phyloP scores from a whole-genome alignment of 2,888 invertebrate genomes.

The Antheraea yamamai region DNA sequence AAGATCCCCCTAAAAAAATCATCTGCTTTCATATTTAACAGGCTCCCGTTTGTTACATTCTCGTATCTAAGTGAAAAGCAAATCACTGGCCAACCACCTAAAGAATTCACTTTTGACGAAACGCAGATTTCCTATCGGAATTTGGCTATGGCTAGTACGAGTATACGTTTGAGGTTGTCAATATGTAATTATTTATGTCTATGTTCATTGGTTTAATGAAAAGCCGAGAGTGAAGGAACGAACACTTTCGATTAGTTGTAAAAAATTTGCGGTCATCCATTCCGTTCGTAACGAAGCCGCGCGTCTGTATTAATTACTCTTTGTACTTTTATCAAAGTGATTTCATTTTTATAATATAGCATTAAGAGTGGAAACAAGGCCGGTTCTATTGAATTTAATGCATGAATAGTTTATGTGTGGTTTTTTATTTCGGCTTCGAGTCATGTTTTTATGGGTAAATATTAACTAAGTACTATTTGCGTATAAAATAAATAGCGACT shows the following conservation, averaged over 20 bases:
- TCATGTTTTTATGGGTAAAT: conserved; percentile 7
- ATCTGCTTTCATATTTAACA: too few species aligned
- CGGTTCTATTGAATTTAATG: neutral
- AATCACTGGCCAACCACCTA: too few species aligned
- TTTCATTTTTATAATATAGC: neutral
- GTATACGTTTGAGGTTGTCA: neutral
- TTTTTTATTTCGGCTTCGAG: neutral
- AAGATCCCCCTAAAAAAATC: too few species aligned
- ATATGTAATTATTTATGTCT: neutral
- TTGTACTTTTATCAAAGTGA: neutral
- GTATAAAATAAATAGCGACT: neutral
- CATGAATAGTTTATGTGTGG: neutral
- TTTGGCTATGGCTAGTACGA: too few species aligned
- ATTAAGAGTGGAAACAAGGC: neutral
- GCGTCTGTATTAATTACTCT: neutral
- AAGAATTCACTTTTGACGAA: too few species aligned
- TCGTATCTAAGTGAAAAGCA: too few species aligned
- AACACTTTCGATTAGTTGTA: neutral
- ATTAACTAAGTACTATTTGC: neutral
- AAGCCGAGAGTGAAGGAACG: neutral
- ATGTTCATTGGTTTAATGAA: neutral
- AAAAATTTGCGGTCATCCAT: neutral
- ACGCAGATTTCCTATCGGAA: too few species aligned
- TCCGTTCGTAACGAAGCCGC: neutral
- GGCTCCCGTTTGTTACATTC: too few species aligned